phyloP scores from a whole-genome alignment of 2,113 vertebrate species.

The Saccopteryx bilineata region DNA sequence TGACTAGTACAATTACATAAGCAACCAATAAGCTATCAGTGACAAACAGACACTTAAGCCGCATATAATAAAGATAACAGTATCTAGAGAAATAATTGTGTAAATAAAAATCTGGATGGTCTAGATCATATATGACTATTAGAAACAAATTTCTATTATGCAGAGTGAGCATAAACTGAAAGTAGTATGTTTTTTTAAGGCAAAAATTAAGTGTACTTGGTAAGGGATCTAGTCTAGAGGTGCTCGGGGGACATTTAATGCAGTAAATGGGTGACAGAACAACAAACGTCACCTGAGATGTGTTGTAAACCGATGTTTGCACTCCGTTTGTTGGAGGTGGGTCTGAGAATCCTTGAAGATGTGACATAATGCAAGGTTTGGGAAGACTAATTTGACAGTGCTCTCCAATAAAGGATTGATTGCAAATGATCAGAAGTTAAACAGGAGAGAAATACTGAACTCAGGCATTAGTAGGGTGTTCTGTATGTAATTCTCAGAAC shows the following conservation, averaged over 20 bases:
- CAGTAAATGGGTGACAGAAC: not conserved
- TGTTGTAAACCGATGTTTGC: not conserved
- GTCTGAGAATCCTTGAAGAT: not conserved
- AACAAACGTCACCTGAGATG: too few species aligned
- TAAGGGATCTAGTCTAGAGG: not conserved
- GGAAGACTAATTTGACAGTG: not conserved
- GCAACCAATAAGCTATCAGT: too few species aligned
- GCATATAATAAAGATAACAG: not conserved
- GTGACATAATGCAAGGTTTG: not conserved
- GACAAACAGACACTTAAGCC: too few species aligned
- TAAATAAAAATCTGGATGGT: not conserved
- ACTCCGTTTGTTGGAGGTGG: not conserved
- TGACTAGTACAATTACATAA: too few species aligned
- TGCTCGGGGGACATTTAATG: not conserved
- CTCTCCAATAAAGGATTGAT: not conserved
- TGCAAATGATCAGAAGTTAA: not conserved
- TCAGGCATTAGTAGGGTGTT: not conserved
- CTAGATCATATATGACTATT: not conserved
- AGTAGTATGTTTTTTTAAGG: not conserved
- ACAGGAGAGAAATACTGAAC: not conserved
- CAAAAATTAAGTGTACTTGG: not conserved
- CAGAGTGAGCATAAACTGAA: not conserved
- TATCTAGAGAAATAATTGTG: not conserved
- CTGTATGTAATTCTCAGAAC: not conserved
- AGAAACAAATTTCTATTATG: not conserved